Base-by-base conservation (phyloP, 2,113 vertebrate genomes). In the Orientallactaga bullata region DNA sequence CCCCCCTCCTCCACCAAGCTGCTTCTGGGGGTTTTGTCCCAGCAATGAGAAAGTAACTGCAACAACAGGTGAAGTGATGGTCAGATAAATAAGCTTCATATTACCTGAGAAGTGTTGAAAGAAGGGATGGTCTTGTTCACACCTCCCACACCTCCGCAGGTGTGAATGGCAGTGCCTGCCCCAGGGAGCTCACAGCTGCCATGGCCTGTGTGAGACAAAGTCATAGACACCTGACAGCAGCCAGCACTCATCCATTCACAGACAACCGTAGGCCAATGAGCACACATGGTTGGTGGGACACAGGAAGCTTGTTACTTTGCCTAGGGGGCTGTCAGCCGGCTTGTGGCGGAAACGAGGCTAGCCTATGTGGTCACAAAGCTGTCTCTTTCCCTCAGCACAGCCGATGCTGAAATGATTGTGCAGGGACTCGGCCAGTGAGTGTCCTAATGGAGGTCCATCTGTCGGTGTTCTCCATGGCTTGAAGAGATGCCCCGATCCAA, bases 181-280 rank as follows among this genome's bases (percentile, higher is more conserved):
- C 30, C 28, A 5, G 0, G 35, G 32, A 4, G 18, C 69, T 32
- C 17, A 32, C 5, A 18, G 65, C 61, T 30, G 12, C 71, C 3
- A 3, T 60, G 72, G 21, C 10, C 37, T n/a, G 1, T 7, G 0
- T 61, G 10, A 37, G 21, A 30, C 28, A 73, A 65, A 23, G 66
- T 32, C 47, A 65, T 5, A 30, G 10, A 37, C 11, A 23, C 51
- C 61, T 37, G 10, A n/a, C 4, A 32, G 55, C 18, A 21, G 8
- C 0, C 20, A 28, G 21, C n/a, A 7, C 7, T 51, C 18, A 7
- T 55, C 55, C 68, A 20, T 76, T 32, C 39, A 0, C 1, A 21
- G 10, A 85, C 11, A 72, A 32, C 39, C 71, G 1, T 5, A 7
- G 35, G 24, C 32, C 66, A 16, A 8, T 13, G 42, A 72, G 35